Conservation (phyloP, 1,140 invertebrate genomes). For the Drosophila micromelanica region DNA sequence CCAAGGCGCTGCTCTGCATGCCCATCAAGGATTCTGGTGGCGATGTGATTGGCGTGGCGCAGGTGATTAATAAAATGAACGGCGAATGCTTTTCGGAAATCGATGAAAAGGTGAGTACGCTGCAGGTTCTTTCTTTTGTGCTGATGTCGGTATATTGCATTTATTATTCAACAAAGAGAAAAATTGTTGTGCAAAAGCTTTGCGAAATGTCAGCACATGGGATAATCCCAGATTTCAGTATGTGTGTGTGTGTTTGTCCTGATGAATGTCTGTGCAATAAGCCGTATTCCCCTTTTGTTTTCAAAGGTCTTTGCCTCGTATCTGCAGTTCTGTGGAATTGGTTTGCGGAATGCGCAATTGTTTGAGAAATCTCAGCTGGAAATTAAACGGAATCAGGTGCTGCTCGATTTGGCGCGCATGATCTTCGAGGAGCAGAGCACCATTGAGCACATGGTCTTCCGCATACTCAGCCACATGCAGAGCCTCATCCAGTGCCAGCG, state of each 20-base stretch:
- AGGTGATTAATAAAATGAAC: slow-evolving; percentile 97
- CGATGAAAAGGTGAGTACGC: slow-evolving; percentile 90
- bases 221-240: slow-evolving; percentile 38
- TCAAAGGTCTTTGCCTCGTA: slow-evolving; percentile 92
- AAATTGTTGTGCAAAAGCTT: slow-evolving; percentile 54
- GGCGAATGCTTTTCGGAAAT: slow-evolving; percentile 91
- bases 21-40: slow-evolving; percentile 97
- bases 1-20: slow-evolving; percentile 96
- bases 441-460: slow-evolving; percentile 96
- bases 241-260: not conserved
- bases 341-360: slow-evolving; percentile 95
- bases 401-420: slow-evolving; percentile 96
- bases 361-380: slow-evolving; percentile 97
- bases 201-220: slow-evolving; percentile 53
- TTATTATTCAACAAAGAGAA: slow-evolving; percentile 68
- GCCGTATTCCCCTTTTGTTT: not conserved
- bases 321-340: slow-evolving; percentile 98
- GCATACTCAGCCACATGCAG: slow-evolving; percentile 97
- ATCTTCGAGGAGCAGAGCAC: slow-evolving; percentile 99
- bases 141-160: slow-evolving; percentile 60
- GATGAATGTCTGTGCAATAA: slow-evolving; percentile 10
- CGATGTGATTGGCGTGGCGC: slow-evolving; percentile 97
- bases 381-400: slow-evolving; percentile 97
- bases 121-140: slow-evolving; percentile 2
- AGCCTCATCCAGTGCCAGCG: slow-evolving; percentile 96